Evolutionary conservation across 2,113 vertebrate genomes (phyloP), one percentile per base, ranked within the genome.

Genomic region (Struthidea cinerea): DNA sequence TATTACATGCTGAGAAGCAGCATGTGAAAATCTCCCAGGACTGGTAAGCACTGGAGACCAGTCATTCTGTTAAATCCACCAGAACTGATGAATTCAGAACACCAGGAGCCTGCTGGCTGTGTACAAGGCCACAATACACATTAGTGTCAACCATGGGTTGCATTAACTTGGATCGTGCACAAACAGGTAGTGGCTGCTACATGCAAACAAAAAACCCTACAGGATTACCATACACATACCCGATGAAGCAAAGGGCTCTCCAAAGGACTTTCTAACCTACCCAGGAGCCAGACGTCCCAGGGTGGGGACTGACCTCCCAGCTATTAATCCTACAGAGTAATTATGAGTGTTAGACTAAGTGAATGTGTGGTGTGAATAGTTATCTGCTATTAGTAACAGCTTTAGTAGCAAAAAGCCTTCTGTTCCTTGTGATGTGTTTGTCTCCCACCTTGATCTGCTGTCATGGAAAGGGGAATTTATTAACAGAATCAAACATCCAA

Each of bases 341-440:
- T 37, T 35, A 37, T 0, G 5, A 70, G 30, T 1, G 3, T 5
- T 21, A 0, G 6, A 46, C 10, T 59, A 21, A 49, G 37, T 6
- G 7, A 56, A 56, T 23, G 11, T 13, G 7, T 47, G 64, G 9
- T 32, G 39, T 41, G 30, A 75, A 52, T 24, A 68, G 16, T 30
- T 47, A 55, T 2, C 41, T 73, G 39, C 30, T 57, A 13, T 27
- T 39, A 76, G 4, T 18, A 63, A 84, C 26, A 73, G 83, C 10
- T 86, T 73, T 6, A 86, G 5, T 14, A 84, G 84, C 21, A 70
- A 77, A 84, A 89, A 46, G 14, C 8, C 18, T 77, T 61, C 42
- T 55, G 22, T 14, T 65, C 15, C 8, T 21, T 63, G 59, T 18
- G 12, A 84, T 49, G 15, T 18, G 3, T 23, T 10, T 24, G 9